A percentile compares a stretch with the other conserved stretches of the same genome.
phyloP scores from a whole-genome alignment of 2,113 vertebrate species.

The Eonycteris spelaea region DNA sequence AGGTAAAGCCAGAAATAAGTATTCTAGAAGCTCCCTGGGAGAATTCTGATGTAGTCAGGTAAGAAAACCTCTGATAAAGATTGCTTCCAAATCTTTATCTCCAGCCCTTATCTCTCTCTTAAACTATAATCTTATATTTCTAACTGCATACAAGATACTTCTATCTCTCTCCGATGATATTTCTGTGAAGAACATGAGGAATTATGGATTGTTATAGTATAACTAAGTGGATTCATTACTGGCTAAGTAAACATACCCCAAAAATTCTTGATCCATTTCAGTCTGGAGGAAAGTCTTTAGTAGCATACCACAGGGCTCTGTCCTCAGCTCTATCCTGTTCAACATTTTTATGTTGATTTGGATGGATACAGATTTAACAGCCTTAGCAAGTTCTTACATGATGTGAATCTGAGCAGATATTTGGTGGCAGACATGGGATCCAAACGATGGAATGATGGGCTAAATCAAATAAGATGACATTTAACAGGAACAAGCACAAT shows the following conservation, averaged over 20 bases:
- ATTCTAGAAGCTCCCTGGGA: background rate
- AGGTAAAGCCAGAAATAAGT: conserved; percentile 16
- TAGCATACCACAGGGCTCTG: conserved; percentile 47
- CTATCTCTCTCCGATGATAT: conserved; percentile 13
- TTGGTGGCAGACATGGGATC: conserved; percentile 57
- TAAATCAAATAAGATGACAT: conserved; percentile 64
- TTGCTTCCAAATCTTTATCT: conserved; percentile 22
- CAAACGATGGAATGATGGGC: conserved; percentile 49
- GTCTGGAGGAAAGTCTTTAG: conserved; percentile 59
- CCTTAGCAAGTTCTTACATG: conserved; percentile 45
- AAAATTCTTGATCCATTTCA: conserved; percentile 60
- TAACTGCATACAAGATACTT: background rate
- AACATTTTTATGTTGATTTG: conserved; percentile 60
- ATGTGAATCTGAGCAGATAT: conserved; percentile 57
- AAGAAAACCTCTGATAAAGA: background rate
- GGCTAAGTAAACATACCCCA: conserved; percentile 43
- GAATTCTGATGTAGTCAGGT: background rate
- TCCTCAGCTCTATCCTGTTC: conserved; percentile 60
- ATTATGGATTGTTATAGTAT: background rate
- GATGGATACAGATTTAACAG: conserved; percentile 58
- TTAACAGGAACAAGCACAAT: conserved; percentile 38
- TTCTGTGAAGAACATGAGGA: conserved; percentile 25
- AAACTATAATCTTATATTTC: conserved; percentile 9
- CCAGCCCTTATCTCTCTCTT: background rate
- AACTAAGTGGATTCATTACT: conserved; percentile 45